Evolutionary conservation across 2,888 invertebrate species (phyloP), one percentile per base, ranked within the genome.

Genomic region (Zygogramma bicolorata): DNA sequence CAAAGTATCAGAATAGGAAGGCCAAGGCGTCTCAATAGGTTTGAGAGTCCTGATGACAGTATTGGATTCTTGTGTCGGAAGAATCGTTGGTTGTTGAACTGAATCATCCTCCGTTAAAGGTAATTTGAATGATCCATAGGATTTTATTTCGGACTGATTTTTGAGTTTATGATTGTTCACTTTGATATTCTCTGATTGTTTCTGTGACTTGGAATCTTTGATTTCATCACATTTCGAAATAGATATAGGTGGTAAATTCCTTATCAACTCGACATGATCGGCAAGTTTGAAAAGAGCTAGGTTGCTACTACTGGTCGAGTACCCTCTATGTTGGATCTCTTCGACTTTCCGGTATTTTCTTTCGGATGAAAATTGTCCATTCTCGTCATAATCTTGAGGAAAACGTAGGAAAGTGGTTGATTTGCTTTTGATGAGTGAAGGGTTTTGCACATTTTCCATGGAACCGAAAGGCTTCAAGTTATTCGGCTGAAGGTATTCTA

Each of bases 391-490:
- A 15, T 29, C 18, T 10, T 46, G 40, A 6, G 63, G 63, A 8
- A 29, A 31, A 10, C 42, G 63, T 2, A 63, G 18, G 6, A 63
- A 4, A 20, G 29, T 63, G 6, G 63, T 10, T 0, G 27, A 29
- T 63, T 46, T 63, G 20, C 29, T 63, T 27, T 10, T 46, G 18
- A 63, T 46, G 8, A 63, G 29, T 18, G n/a, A 2, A 8, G 63
- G 46, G 18, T 31, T 40, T n/a, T 63, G 29, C n/a, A 29, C 27
- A 20, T 63, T 63, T 10, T 29, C 63, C 15, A 29, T 67, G 2
- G 49, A 25, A 22, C 67, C 67, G 18, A 67, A 67, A 10, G 67
- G 67, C 20, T 25, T 67, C 31, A 67, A 20, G 31, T 67, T 59
- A 27, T 46, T 40, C n/a, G 67, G 67, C 20, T 67, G 67, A 7